Percentiles rank a stretch among this genome's conserved stretches.
phyloP scores from a whole-genome alignment of 2,113 vertebrate genomes.

The Festucalex cinctus region DNA sequence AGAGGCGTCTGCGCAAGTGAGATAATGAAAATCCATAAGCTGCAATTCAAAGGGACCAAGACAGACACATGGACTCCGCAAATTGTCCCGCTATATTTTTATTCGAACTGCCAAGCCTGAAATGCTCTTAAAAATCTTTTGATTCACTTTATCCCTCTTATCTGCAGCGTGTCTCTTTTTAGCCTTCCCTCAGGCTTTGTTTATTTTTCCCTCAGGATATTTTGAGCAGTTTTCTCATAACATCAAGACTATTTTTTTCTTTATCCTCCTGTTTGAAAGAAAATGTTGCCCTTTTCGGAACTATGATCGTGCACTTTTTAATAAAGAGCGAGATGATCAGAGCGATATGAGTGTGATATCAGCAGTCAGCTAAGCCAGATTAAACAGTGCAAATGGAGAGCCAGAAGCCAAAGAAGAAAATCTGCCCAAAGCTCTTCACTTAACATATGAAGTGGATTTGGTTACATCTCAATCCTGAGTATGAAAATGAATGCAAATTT shows the following conservation, averaged over 20 bases:
- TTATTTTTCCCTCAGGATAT: conserved; percentile 31
- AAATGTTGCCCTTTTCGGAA: conserved; percentile 1
- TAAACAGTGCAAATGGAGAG: not conserved
- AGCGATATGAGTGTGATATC: not conserved
- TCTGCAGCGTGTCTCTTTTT: conserved; percentile 16
- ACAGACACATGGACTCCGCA: conserved; percentile 28
- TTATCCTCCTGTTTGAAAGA: not conserved
- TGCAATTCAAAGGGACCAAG: conserved; percentile 40
- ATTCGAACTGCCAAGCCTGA: conserved; percentile 26
- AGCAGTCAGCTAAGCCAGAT: not conserved
- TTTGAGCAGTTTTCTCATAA: conserved; percentile 32
- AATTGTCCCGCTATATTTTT: conserved; percentile 51
- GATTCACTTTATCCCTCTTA: conserved; percentile 16
- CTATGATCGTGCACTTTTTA: not conserved
- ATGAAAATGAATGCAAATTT: not conserved
- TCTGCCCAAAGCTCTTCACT: not conserved
- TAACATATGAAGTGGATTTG: not conserved
- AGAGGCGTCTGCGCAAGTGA: conserved; percentile 46
- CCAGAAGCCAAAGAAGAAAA: not conserved
- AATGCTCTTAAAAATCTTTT: conserved; percentile 32
- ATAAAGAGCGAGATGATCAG: not conserved
- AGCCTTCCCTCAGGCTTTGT: conserved; percentile 26
- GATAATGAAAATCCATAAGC: conserved; percentile 52
- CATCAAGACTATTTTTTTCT: conserved; percentile 11
- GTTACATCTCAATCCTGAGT: not conserved